phyloP scores from a whole-genome alignment of 2,888 invertebrate genomes.

The Volucella inanis region DNA sequence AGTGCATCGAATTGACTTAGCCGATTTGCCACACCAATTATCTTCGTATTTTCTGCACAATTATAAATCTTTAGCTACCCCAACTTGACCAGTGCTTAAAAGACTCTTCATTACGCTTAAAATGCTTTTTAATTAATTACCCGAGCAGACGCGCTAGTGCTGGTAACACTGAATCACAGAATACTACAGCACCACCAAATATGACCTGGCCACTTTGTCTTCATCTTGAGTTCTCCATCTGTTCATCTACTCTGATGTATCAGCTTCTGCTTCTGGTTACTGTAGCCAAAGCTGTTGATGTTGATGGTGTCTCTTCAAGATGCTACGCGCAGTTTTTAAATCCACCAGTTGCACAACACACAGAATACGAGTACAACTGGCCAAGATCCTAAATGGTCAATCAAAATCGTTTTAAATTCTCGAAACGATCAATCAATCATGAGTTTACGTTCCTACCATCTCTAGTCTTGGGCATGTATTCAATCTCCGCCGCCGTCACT shows the following conservation, averaged over 20 bases:
- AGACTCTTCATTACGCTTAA: constrained; percentile 62
- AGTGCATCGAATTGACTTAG: constrained; percentile 60
- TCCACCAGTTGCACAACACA: constrained; percentile 19
- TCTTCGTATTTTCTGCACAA: constrained; percentile 61
- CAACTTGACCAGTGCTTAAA: constrained; percentile 6
- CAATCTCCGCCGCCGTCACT: background rate
- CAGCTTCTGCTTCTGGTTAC: constrained; percentile 29
- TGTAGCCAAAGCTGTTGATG: background rate
- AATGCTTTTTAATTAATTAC: constrained; percentile 73
- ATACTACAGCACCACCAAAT: constrained; percentile 45
- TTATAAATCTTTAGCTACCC: constrained; percentile 62
- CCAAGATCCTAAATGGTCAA: constrained; percentile 71
- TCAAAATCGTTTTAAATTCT: constrained; percentile 74
- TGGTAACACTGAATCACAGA: constrained; percentile 31
- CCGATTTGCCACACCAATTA: constrained; percentile 67
- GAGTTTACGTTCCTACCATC: constrained; percentile 39
- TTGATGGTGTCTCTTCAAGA: constrained; percentile 7
- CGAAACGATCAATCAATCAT: constrained; percentile 74
- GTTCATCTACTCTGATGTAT: constrained; percentile 2
- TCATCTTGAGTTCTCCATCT: background rate
- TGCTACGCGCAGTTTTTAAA: constrained; percentile 44
- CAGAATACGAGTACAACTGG: constrained; percentile 20
- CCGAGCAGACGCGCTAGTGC: constrained; percentile 18
- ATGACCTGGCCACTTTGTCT: constrained; percentile 66
- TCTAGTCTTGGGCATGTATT: background rate